Evolutionary conservation across 1,140 invertebrate genomes (phyloP), one percentile per base, ranked within the genome.

Genomic region (Calephelis virginiensis): DNA sequence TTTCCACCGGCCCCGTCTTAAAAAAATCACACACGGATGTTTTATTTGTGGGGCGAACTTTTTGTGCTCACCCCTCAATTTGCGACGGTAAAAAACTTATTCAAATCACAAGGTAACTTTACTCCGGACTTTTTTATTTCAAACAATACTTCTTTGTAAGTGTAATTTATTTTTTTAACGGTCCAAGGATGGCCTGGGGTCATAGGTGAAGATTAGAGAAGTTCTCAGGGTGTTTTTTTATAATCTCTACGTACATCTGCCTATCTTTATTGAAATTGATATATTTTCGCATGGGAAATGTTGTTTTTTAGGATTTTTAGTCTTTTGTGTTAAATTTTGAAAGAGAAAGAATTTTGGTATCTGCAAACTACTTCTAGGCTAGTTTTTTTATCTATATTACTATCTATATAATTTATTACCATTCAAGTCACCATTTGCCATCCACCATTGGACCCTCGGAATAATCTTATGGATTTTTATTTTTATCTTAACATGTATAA

Each of bases 121-220:
- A 81, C 78, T 81, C 79, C 75, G 71, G 69, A 78, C 75, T 81
- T 87, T 87, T 89, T 89, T 85, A 70, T 64, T 14, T 38, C 82
- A 83, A 86, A 89, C 85, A 89, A 89, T 82, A 48, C 73, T 84
- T 83, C 81, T 85, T 84, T 64, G 76, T 70, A 47, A 70, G 63
- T 76, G 78, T 88, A 85, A 88, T 86, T 85, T 82, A 83, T 89
- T 89, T 87, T 89, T 89, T 87, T 81, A 81, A 81, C 75, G 75
- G 83, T 83, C 82, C 80, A 78, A 64, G 63, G 66, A 80, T 86
- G 72, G 78, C 85, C 86, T 53, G 67, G 86, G 86, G 86, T 89
- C 86, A 89, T 86, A 89, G 85, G 79, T 87, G 78, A 86, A 70
- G 77, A 75, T 76, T 80, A 76, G 69, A 66, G 75, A 68, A 73